Evolutionary conservation across 2,888 invertebrate species (phyloP).

Genomic region (Myopa tessellatipennis): DNA sequence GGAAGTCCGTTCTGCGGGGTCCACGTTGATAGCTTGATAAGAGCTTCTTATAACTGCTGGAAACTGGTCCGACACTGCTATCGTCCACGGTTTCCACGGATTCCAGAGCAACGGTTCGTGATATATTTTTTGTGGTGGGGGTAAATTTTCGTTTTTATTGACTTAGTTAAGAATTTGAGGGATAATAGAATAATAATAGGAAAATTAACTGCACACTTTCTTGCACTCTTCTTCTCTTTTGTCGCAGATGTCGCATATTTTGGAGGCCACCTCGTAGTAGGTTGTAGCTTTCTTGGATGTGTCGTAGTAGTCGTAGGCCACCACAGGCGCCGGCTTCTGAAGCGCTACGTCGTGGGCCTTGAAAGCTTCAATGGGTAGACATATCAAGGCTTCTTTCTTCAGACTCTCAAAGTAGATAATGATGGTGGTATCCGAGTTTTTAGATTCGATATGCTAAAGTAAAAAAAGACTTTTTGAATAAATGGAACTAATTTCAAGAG

Average conservation of each 20-base stretch:
- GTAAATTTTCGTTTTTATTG: slow-evolving; percentile 76
- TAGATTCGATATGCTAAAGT: slow-evolving; percentile 74
- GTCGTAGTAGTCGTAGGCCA: slow-evolving; percentile 92
- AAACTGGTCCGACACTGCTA: too few relatives aligned
- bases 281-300: slow-evolving; percentile 70
- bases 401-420: slow-evolving; percentile 81
- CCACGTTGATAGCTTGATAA: too few relatives aligned
- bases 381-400: slow-evolving; percentile 72
- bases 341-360: slow-evolving; percentile 85
- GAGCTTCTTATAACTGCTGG: too few relatives aligned
- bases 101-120: too few relatives aligned
- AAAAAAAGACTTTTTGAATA: background rate
- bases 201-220: slow-evolving; percentile 42
- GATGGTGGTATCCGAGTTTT: slow-evolving; percentile 73
- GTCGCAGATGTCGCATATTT: slow-evolving; percentile 85
- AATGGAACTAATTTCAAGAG: too few relatives aligned
- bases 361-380: slow-evolving; percentile 86
- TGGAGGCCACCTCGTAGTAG: slow-evolving; percentile 57
- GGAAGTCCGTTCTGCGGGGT: too few relatives aligned
- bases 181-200: background rate
- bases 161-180: too few relatives aligned
- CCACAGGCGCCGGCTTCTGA: slow-evolving; percentile 86
- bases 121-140: too few relatives aligned
- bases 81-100: too few relatives aligned
- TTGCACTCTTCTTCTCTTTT: slow-evolving; percentile 68